Base-by-base conservation (phyloP, 2,797 vertebrate genomes). In the Microctenopoma stevenorrisi region DNA sequence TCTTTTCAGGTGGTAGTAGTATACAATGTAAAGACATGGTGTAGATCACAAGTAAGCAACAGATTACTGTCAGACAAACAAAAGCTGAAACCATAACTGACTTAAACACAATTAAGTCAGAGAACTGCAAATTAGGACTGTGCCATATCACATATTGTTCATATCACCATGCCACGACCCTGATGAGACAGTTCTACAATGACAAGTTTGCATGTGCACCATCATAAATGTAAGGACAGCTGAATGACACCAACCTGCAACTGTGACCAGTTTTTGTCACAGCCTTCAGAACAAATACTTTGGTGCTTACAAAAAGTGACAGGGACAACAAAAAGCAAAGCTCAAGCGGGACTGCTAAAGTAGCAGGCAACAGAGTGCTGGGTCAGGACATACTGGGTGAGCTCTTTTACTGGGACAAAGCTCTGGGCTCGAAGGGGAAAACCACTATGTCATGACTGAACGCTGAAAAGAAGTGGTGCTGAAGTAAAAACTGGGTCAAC, bases 401-500 rank as follows among this genome's bases (percentile, higher is more conserved):
- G 73, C 57, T 74, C 58, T 69, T 77, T 81, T 74, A 81, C 61
- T 68, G 67, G 83, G 75, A 87, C 85, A 86, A 84, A 88, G 73
- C 78, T 75, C 42, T 64, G 65, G 78, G 84, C 82, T 60, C 47
- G 52, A 59, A 81, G 83, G 74, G 81, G 69, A 70, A 85, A 90
- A 88, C 72, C 81, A 88, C 86, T 47, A 59, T 79, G 84, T 89
- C 80, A 83, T 86, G 81, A 86, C 13, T 86, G 68, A 86, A 79
- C 58, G 69, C 63, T 86, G 82, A 89, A 85, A 86, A 71, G 82
- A 89, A 76, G 82, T 78, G 77, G 85, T 83, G 85, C 83, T 55
- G 72, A 78, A 86, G 76, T 78, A 72, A 78, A 92, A 93, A 92
- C 59, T 91, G 87, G 90, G 90, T 93, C 90, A 93, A 79, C 60